Percentiles rank a stretch among this genome's conserved stretches.
Evolutionary conservation across 2,797 vertebrate species (phyloP).

Genomic region (Cryptoblepharus egeriae): DNA sequence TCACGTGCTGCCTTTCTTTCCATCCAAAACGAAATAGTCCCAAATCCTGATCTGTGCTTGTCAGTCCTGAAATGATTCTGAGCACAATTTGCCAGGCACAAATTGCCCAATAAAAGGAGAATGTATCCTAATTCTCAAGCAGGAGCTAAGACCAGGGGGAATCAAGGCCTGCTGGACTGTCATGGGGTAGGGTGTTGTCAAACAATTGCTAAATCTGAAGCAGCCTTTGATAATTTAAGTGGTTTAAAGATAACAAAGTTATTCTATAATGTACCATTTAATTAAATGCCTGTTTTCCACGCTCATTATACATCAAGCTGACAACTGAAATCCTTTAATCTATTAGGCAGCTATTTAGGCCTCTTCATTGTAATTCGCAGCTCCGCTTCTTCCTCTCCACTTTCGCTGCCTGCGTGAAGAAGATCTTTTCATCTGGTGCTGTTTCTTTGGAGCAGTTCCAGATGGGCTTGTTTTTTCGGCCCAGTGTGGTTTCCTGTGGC

Average conservation of each 20-base stretch:
- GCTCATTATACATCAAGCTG: constrained; percentile 86
- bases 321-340: constrained; percentile 88
- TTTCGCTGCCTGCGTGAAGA: constrained; percentile 81
- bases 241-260: constrained; percentile 78
- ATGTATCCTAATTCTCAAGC: constrained; percentile 32
- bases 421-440: constrained; percentile 75
- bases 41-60: not conserved
- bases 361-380: constrained; percentile 92
- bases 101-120: not conserved
- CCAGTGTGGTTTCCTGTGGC: constrained; percentile 54
- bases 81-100: not conserved
- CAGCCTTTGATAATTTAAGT: constrained; percentile 71
- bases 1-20: not conserved
- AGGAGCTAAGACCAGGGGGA: constrained; percentile 38
- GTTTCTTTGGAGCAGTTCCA: constrained; percentile 72
- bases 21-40: not conserved
- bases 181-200: constrained; percentile 55
- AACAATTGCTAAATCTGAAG: constrained; percentile 77
- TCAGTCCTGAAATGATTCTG: not conserved
- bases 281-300: constrained; percentile 83
- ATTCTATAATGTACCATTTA: constrained; percentile 80
- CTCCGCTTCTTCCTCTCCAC: constrained; percentile 84
- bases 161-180: constrained; percentile 38
- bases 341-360: constrained; percentile 88
- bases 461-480: constrained; percentile 65